Conservation (phyloP, 1,140 invertebrate species). For the Oryctes rhinoceros region DNA sequence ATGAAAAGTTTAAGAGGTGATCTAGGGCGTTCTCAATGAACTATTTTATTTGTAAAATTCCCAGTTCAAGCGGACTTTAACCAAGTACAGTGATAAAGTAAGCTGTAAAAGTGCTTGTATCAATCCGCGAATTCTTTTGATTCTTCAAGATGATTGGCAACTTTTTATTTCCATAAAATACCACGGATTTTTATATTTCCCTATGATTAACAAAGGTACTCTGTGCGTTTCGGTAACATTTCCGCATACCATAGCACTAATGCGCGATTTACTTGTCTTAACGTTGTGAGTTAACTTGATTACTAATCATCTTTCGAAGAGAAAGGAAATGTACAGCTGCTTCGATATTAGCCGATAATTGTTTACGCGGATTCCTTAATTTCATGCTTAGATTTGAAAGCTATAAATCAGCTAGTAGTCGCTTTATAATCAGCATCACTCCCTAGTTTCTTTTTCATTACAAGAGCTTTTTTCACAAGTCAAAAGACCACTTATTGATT, state of each 20-base stretch:
- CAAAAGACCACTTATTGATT: no score
- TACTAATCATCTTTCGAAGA: neutral
- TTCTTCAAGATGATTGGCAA: constrained; percentile 2
- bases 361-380: no score
- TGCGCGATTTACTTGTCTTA: neutral
- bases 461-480: no score
- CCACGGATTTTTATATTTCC: constrained; percentile 17
- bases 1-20: neutral
- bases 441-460: neutral
- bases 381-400: no score
- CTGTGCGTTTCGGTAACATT: constrained; percentile 6
- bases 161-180: constrained; percentile 13
- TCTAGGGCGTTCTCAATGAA: neutral
- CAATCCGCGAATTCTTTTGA: constrained; percentile 9
- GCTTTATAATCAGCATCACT: neutral
- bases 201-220: constrained; percentile 14
- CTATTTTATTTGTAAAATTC: neutral
- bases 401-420: neutral
- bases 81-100: neutral
- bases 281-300: neutral
- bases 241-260: constrained; percentile 14
- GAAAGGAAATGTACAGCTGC: neutral
- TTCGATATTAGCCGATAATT: neutral
- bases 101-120: constrained; percentile 26
- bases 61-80: neutral